Base-by-base conservation (phyloP, 2,888 invertebrate species). In the Sarcophaga variegata region DNA sequence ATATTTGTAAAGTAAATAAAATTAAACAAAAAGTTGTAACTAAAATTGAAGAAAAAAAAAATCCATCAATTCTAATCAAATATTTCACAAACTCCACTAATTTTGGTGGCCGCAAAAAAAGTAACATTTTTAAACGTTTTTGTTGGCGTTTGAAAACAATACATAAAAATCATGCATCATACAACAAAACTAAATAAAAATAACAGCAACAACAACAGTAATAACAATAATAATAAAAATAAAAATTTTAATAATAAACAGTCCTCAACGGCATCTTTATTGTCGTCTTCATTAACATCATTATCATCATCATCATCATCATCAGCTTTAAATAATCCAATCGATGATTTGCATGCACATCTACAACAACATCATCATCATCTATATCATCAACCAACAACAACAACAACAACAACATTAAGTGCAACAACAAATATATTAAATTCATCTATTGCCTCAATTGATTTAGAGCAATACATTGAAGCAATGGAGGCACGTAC, bases 401-500 rank as follows among this genome's bases (percentile, higher is more conserved):
- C 22, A 22, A 22, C 22, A 81, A 4, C 74, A 71, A 12, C 74
- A 71, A 8, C 82, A 76, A n/a, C 67, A 74, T 3, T 62, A 83
- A 5, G 71, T 72, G 59, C 72, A 76, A 62, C 27, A 71, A 74
- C 88, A 84, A 54, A 17, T 54, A 81, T 88, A 79, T 75, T 80
- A 76, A 86, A 86, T 72, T 89, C 89, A 82, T 86, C 81, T 76
- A 83, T 90, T 89, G 90, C 91, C 90, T 87, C 87, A 79, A 94
- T 94, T 88, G 92, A 93, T 90, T 90, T 92, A 91, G 93, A 93
- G 90, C 92, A 93, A 90, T 93, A 92, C 89, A 93, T 93, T 90
- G 92, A 91, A 89, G 93, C 93, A 87, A 93, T 93, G 93, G 93
- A 93, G 90, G 92, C 93, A 87, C 90, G 93, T 83, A 89, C 90